phyloP scores from a whole-genome alignment of 2,888 invertebrate genomes.

The Heliconius charithonia region DNA sequence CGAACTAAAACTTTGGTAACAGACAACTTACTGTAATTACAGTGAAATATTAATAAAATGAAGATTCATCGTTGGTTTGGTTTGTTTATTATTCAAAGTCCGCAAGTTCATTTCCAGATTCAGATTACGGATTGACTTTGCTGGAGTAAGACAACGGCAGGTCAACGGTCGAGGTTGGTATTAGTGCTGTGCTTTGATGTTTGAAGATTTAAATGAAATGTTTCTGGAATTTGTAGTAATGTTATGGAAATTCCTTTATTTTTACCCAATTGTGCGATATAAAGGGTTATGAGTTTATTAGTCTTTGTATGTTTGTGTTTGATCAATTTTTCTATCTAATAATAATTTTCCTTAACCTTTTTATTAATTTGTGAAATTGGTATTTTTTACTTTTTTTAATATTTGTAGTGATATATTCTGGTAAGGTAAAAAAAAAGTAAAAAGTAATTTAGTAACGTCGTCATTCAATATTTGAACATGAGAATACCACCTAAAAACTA shows the following conservation, averaged over 20 bases:
- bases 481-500: too few relatives aligned
- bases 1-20: conserved; percentile 39
- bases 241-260: neutral
- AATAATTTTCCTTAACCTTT: too few relatives aligned
- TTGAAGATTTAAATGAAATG: neutral
- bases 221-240: neutral
- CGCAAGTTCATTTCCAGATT: conserved; percentile 38
- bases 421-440: too few relatives aligned
- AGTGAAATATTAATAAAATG: conserved; percentile 44
- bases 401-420: too few relatives aligned
- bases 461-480: too few relatives aligned
- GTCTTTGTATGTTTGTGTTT: too few relatives aligned
- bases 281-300: neutral
- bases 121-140: conserved; percentile 31
- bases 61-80: conserved; percentile 34
- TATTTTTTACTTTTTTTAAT: too few relatives aligned
- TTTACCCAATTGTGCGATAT: neutral
- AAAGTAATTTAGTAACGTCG: too few relatives aligned
- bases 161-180: neutral
- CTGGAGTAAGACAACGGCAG: neutral
- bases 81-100: conserved; percentile 40
- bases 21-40: conserved; percentile 42
- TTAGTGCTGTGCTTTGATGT: neutral
- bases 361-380: too few relatives aligned
- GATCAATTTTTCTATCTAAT: too few relatives aligned